A percentile compares a stretch with the other conserved stretches of the same genome.
Conservation (phyloP, 2,888 invertebrate genomes). For the Cremastinae sp. region DNA sequence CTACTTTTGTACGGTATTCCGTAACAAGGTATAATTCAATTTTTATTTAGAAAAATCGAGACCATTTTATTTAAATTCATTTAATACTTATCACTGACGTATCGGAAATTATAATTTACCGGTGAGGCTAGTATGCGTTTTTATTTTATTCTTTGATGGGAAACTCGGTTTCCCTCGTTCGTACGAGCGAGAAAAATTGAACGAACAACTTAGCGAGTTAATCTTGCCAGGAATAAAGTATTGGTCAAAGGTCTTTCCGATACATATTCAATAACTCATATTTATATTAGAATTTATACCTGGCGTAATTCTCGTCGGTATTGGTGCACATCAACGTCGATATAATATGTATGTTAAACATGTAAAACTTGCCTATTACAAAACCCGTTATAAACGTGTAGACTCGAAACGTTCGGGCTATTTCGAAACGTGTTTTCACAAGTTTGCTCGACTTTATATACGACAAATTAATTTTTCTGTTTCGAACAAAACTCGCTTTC, state of each 20-base stretch:
- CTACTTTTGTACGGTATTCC: no score
- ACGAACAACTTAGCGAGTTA: not conserved
- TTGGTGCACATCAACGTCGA: not conserved
- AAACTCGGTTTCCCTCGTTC: not conserved
- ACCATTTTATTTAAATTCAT: no score
- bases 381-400: conserved; percentile 39
- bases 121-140: no score
- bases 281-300: conserved; percentile 4
- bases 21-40: no score
- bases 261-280: conserved; percentile 42
- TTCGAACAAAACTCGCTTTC: conserved; percentile 21
- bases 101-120: no score
- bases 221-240: conserved; percentile 2
- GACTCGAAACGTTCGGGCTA: conserved; percentile 22
- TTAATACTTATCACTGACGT: no score
- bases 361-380: conserved; percentile 3
- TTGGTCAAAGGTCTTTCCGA: conserved; percentile 11
- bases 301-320: no score
- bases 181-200: no score
- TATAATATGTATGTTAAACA: not conserved
- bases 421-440: conserved; percentile 53
- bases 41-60: no score
- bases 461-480: conserved; percentile 1
- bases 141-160: no score
- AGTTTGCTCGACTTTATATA: conserved; percentile 34